Base-by-base conservation (phyloP, 2,113 vertebrate species). In the Apistogramma diplotaenia region DNA sequence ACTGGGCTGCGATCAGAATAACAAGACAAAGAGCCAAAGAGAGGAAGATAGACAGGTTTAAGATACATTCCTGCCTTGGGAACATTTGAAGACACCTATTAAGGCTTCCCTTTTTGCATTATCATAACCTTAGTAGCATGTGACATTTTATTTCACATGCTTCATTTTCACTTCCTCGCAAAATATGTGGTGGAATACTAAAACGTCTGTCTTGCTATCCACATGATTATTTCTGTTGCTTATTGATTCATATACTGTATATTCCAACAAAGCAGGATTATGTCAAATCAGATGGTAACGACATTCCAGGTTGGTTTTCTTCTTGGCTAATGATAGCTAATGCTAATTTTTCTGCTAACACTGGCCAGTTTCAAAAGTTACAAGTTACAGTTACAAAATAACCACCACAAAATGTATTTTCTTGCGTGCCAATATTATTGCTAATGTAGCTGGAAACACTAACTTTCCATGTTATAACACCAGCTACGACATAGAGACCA, bases 1-100 rank as follows among this genome's bases (percentile, higher is more conserved):
- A 35, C 61, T 74, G 70, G 84, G 83, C 87, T 40, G 43, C 37
- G 61, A 86, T 83, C 82, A 71, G 79, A 59, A 73, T 18, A 49
- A 58, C 72, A 70, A 83, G 73, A 79, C 53, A 78, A 73, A 74
- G 75, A 67, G 57, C 13, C 51, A 78, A 60, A 78, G 49, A 49
- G 23, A 75, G 56, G 76, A 37, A 65, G 35, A 77, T 29, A 53
- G 62, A 83, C 29, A 78, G 60, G 72, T 74, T 79, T 43, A 62
- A 57, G 40, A 72, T 58, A 12, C 21, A 13, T 59, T 76, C 27
- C 40, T 75, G 16, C 29, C 60, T 10, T 60, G 46, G 72, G 72
- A 70, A 58, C 9, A 59, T 37, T 67, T 71, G 6, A 75, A 51
- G 23, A 84, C 80, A 77, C 35, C 58, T 54, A 65, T 78, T 83